Evolutionary conservation across 2,113 vertebrate genomes (phyloP).

Genomic region (Paramisgurnus dabryanus): DNA sequence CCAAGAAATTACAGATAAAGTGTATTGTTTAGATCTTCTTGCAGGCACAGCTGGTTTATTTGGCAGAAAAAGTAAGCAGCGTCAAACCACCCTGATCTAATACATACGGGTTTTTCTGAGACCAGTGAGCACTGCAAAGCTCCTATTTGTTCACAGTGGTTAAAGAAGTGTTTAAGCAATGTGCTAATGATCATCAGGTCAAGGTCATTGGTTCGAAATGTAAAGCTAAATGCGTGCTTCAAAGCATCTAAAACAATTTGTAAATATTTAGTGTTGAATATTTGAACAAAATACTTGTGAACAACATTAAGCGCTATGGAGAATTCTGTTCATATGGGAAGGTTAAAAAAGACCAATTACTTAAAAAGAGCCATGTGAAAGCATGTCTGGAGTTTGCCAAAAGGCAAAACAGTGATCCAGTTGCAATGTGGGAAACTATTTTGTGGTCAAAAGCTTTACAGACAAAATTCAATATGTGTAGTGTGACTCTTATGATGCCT

Average conservation of each 20-base stretch:
- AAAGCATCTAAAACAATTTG: too few relatives aligned
- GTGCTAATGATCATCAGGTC: too few relatives aligned
- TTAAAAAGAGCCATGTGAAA: slow-evolving; percentile 4
- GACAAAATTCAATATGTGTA: background rate
- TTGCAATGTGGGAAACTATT: background rate
- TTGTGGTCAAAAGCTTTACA: background rate
- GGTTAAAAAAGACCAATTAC: background rate
- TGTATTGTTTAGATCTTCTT: background rate
- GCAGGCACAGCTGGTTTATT: background rate
- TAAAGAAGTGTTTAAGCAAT: too few relatives aligned
- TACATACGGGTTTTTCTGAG: background rate
- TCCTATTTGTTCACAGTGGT: too few relatives aligned
- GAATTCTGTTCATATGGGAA: background rate
- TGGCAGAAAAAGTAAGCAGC: background rate
- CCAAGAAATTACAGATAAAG: background rate
- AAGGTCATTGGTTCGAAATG: too few relatives aligned
- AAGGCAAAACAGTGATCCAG: background rate
- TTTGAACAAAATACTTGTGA: background rate
- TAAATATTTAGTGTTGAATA: background rate
- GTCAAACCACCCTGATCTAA: background rate
- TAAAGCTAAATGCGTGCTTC: too few relatives aligned
- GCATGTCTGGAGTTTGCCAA: background rate
- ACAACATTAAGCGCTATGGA: background rate
- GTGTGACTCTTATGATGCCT: background rate
- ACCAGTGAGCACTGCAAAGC: background rate